These are phyloP conservation scores for Sitophilus oryzae DNA, from an alignment of 1,140 invertebrate genomes.

Conservation along the genomic window DNA sequence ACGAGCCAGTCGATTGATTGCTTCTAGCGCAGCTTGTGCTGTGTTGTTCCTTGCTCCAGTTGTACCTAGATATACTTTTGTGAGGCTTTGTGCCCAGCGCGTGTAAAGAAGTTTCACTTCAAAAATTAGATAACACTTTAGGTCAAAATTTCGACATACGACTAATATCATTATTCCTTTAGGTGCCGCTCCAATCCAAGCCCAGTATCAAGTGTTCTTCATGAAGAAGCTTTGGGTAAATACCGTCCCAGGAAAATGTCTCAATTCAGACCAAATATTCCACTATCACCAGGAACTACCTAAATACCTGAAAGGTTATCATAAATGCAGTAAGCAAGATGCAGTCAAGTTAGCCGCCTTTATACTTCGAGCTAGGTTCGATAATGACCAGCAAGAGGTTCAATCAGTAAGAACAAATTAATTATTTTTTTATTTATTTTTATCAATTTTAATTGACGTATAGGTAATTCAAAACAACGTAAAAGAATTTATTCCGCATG, in stretches of 20 bases:
- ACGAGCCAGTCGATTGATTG: too few relatives aligned
- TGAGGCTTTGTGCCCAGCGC: too few relatives aligned
- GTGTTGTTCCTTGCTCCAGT: too few relatives aligned
- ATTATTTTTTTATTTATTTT: slow-evolving; percentile 43
- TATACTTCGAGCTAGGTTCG: slow-evolving; percentile 73
- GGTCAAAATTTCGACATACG: background rate
- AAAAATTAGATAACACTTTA: background rate
- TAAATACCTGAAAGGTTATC: slow-evolving; percentile 85
- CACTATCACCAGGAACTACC: slow-evolving; percentile 93
- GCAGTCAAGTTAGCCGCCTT: slow-evolving; percentile 72
- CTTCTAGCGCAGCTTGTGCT: too few relatives aligned
- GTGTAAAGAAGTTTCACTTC: too few relatives aligned
- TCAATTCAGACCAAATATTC: slow-evolving; percentile 88
- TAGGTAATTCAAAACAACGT: slow-evolving; percentile 56
- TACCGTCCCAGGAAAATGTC: slow-evolving; percentile 78
- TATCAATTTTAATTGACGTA: slow-evolving; percentile 1
- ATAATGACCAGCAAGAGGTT: slow-evolving; percentile 52
- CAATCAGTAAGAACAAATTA: slow-evolving; percentile 6
- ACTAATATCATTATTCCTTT: slow-evolving; percentile 15
- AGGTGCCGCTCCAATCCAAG: slow-evolving; percentile 57
- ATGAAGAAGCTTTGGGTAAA: slow-evolving; percentile 97
- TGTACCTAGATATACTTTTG: too few relatives aligned
- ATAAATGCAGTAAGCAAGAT: slow-evolving; percentile 75
- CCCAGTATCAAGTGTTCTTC: slow-evolving; percentile 90
- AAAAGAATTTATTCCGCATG: slow-evolving; percentile 71